These are phyloP conservation scores for Nesogale talazaci DNA, from an alignment of 2,113 vertebrate species.

Conservation along the genomic window DNA sequence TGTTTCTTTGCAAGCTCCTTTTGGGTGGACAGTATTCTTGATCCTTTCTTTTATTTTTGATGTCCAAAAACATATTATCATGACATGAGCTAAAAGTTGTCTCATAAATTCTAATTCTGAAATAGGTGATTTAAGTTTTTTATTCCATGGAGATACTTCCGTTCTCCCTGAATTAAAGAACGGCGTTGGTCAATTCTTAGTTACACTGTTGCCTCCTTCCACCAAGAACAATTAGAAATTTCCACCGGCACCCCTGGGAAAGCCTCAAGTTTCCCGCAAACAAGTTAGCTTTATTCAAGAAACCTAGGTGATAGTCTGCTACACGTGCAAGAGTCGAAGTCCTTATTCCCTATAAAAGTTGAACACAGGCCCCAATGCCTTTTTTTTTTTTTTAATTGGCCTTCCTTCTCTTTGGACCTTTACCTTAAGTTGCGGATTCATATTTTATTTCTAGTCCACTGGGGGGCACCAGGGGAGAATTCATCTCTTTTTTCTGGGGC, in stretches of 20 bases:
- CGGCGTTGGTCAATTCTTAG: conserved; percentile 1
- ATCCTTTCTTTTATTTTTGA: not conserved
- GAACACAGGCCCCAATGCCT: not conserved
- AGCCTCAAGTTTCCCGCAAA: not conserved
- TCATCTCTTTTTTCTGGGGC: not conserved
- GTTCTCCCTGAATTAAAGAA: conserved; percentile 48
- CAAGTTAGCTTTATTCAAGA: not conserved
- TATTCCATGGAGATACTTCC: not conserved
- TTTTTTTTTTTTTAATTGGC: not conserved
- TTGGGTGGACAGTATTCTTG: not conserved
- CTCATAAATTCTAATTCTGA: conserved; percentile 1
- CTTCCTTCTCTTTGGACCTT: conserved; percentile 12
- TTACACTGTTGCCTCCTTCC: not conserved
- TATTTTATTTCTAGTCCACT: conserved; percentile 22
- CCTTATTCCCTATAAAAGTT: not conserved
- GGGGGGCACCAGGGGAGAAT: no score
- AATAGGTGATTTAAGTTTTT: conserved; percentile 42
- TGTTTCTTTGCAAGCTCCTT: not conserved
- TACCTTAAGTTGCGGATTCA: not conserved
- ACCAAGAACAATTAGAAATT: not conserved
- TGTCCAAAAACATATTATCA: not conserved
- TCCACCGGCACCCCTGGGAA: not conserved
- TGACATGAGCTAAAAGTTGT: conserved; percentile 32
- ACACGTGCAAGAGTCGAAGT: not conserved
- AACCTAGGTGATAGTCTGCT: not conserved